Conservation (phyloP, 2,113 vertebrate genomes). For the Saccopteryx leptura region DNA sequence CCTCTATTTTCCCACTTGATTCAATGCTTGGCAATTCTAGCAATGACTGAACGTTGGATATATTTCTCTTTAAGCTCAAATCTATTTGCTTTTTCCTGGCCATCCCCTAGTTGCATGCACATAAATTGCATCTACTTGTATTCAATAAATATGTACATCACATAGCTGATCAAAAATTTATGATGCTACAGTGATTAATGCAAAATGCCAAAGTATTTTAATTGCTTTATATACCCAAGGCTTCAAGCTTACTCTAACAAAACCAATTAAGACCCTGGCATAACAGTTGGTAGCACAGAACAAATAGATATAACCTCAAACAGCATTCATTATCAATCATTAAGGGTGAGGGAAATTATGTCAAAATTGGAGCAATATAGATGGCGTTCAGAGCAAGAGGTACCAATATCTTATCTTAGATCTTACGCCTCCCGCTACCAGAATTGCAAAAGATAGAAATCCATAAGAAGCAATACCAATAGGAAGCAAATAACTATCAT, state of each 20-base stretch:
- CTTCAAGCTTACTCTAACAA: constrained; percentile 64
- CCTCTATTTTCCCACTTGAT: background rate
- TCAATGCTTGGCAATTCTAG: background rate
- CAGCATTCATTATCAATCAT: constrained; percentile 44
- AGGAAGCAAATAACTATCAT: background rate
- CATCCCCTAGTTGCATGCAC: background rate
- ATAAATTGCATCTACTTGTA: constrained; percentile 47
- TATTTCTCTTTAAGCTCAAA: constrained; percentile 59
- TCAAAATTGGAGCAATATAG: background rate
- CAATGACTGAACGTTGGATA: background rate
- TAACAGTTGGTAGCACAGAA: constrained; percentile 61
- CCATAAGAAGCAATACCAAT: background rate
- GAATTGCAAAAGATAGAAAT: background rate
- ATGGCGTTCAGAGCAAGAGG: background rate
- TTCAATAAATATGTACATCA: constrained; percentile 62
- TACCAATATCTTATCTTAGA: background rate
- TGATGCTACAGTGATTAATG: constrained; percentile 60
- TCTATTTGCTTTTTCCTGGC: constrained; percentile 53
- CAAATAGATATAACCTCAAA: constrained; percentile 71
- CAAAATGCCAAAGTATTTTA: constrained; percentile 72
- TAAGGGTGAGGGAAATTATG: constrained; percentile 25
- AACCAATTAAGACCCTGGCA: constrained; percentile 67
- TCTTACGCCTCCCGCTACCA: background rate
- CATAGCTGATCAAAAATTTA: constrained; percentile 71
- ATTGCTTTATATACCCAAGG: constrained; percentile 67